phyloP scores from a whole-genome alignment of 2,888 invertebrate species.

The Plebejus argus region DNA sequence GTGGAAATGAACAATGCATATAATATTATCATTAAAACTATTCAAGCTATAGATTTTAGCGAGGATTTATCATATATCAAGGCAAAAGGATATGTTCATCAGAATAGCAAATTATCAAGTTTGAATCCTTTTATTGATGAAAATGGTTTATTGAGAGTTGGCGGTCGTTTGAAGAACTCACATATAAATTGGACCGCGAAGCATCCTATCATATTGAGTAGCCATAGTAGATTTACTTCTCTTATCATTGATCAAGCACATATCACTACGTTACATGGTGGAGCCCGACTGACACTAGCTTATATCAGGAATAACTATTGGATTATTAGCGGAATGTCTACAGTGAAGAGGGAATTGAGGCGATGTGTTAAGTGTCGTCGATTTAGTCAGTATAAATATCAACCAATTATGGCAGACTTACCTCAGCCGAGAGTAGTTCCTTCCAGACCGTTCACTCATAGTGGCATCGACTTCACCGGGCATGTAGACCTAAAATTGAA shows the following conservation, averaged over 20 bases:
- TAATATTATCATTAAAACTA: conserved; percentile 28
- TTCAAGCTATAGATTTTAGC: conserved; percentile 30
- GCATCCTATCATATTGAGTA: conserved; percentile 27
- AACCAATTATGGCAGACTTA: conserved; percentile 27
- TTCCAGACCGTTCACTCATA: conserved; percentile 6
- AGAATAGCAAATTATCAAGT: conserved; percentile 28
- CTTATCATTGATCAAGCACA: conserved; percentile 10
- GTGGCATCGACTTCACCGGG: conserved; percentile 9
- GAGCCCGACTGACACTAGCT: conserved; percentile 25
- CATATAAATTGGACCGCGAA: conserved; percentile 4
- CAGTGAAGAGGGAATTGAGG: conserved; percentile 23
- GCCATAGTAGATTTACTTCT: conserved; percentile 24
- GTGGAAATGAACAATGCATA: background rate
- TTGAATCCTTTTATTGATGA: conserved; percentile 30
- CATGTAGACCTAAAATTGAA: background rate
- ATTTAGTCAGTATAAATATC: background rate
- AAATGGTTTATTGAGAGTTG: conserved; percentile 24
- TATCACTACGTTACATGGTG: conserved; percentile 26
- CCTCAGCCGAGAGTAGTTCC: conserved; percentile 6
- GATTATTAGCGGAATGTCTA: conserved; percentile 26
- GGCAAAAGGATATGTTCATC: conserved; percentile 4
- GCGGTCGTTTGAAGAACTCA: conserved; percentile 10
- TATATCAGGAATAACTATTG: conserved; percentile 29
- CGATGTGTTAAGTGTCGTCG: conserved; percentile 25
- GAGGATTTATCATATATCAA: conserved; percentile 16